Base-by-base conservation (phyloP, 2,888 invertebrate species). In the Standfussiana lucernea region DNA sequence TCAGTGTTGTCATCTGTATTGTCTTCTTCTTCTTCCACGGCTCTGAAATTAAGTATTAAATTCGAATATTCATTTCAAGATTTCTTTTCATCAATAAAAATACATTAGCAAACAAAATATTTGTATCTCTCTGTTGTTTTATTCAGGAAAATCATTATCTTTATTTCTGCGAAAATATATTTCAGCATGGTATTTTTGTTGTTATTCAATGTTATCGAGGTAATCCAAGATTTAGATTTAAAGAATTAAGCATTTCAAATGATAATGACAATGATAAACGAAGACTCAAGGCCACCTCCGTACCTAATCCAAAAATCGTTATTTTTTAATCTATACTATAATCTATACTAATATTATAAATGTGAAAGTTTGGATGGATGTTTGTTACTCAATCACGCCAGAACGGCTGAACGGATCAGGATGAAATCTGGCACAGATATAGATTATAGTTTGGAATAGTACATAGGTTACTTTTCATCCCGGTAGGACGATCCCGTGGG, bases 1-100 rank as follows among this genome's bases (percentile, higher is more conserved):
- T 89, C 92, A 73, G 28, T 75, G 37, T 40, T 73, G 28, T 93
- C 93, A 80, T 93, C 94, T 35, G 78, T 78, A 66, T 72, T 76
- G 45, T 70, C 64, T 50, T 83, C 79, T 77, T 83, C 79, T 77
- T 74, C 85, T 77, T 82, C 79, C 6, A 59, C 61, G 18, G 73
- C 64, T 65, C 84, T 84, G 74, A 6, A 84, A 84, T 72, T 37
- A 62, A 37, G 47, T 50, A 7, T 56, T 7, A 40, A 18, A 79
- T 28, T 71, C 0, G 13, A 67, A 42, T 82, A 35, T 67, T 40
- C 1, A 50, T 66, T 42, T 56, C 7, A 6, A 59, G 0, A 53
- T 32, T 24, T 15, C 5, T 50, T 77, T 13, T 40, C 21, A 18
- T 32, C 40, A 47, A 28, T 61, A 18, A 47, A 50, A 45, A 56